Evolutionary conservation across 2,797 vertebrate species (phyloP).

Genomic region (Halcyon smyrnensis): DNA sequence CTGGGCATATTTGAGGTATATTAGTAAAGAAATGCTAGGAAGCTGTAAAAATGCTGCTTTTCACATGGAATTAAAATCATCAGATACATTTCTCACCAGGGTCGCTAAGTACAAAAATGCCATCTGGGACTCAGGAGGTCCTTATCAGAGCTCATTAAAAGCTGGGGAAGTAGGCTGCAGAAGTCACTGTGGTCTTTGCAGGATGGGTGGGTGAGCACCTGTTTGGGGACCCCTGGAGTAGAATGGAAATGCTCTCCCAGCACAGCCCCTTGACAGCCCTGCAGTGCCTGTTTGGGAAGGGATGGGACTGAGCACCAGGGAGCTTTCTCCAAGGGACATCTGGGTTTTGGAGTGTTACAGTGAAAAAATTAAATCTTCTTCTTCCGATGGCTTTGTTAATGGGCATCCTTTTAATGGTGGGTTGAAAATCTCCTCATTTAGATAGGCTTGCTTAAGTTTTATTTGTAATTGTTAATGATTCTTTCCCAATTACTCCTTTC

Average conservation of each 20-base stretch:
- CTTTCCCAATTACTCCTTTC: background rate
- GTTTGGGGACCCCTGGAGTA: fast-evolving
- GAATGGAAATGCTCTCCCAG: fast-evolving
- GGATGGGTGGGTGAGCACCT: background rate
- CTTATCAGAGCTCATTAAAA: background rate
- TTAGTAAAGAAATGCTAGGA: background rate
- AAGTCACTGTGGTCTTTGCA: fast-evolving
- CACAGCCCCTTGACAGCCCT: background rate
- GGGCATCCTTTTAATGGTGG: fast-evolving
- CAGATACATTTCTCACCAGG: background rate
- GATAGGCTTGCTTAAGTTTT: background rate
- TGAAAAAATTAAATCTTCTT: fast-evolving
- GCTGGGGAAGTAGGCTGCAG: background rate
- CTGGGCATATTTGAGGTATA: background rate
- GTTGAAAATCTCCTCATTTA: fast-evolving
- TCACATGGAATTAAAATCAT: background rate
- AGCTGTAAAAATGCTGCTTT: background rate
- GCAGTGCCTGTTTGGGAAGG: too few relatives aligned
- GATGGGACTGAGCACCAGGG: background rate
- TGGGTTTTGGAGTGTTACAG: background rate
- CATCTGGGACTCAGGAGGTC: background rate
- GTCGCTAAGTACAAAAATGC: fast-evolving
- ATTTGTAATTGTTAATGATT: background rate
- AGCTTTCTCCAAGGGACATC: background rate
- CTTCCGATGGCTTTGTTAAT: fast-evolving